A percentile compares a stretch with the other conserved stretches of the same genome.
Evolutionary conservation across 2,113 vertebrate species (phyloP).

Genomic region (Anarhynchus alexandrinus): DNA sequence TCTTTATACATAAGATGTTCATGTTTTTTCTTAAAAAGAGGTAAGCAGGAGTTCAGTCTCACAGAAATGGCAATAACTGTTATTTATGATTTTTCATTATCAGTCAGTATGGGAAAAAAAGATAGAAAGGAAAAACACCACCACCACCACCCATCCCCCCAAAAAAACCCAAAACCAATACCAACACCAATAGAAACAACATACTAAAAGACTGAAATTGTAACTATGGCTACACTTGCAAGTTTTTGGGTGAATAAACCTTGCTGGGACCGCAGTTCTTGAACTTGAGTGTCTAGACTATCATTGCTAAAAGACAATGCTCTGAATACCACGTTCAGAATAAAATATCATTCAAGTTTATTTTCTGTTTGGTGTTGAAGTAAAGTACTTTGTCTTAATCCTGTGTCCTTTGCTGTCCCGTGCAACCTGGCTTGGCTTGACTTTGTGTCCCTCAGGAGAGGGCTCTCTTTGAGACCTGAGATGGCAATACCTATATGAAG

Average conservation of each 20-base stretch:
- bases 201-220: neutral
- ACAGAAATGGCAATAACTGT: neutral
- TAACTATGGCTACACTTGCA: neutral
- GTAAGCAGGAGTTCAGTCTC: neutral
- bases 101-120: neutral
- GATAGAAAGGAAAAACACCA: too few species aligned
- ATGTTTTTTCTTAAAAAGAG: neutral
- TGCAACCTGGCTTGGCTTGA: neutral
- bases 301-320: neutral
- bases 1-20: neutral
- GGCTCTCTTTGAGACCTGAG: neutral
- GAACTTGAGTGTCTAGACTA: neutral
- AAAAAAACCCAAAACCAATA: neutral
- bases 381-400: neutral
- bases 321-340: neutral
- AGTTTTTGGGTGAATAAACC: neutral
- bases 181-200: neutral
- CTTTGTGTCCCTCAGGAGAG: neutral
- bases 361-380: neutral
- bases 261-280: neutral
- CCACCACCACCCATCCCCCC: too few species aligned
- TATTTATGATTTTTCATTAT: neutral
- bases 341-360: neutral
- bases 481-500: neutral
- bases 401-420: neutral